Conservation (phyloP, 2,888 invertebrate species). For the Diplolepis rosae region DNA sequence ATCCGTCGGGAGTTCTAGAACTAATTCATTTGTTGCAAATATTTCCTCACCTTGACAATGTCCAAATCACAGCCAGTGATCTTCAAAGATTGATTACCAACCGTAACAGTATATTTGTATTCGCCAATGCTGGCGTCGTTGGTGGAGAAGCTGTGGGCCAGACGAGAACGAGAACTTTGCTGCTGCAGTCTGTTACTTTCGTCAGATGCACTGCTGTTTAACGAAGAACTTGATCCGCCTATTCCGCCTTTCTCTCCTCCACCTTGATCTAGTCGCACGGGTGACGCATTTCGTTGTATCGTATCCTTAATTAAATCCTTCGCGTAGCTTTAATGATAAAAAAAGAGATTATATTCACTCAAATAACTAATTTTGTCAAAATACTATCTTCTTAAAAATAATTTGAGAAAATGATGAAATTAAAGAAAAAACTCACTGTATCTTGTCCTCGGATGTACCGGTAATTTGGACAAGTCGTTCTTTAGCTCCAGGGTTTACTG, state of each 20-base stretch:
- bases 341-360: no score
- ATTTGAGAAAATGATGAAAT: no score
- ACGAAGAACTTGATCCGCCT: conserved; percentile 84
- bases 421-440: conserved; percentile 83
- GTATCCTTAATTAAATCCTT: conserved; percentile 96
- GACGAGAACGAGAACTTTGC: conserved; percentile 76
- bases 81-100: conserved; percentile 88
- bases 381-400: no score
- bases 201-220: conserved; percentile 85
- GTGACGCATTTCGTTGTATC: conserved; percentile 95
- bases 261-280: conserved; percentile 82
- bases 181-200: conserved; percentile 75
- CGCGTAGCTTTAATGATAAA: conserved; percentile 80
- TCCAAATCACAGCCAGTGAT: conserved; percentile 90
- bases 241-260: conserved; percentile 76
- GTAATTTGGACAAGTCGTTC: conserved; percentile 97
- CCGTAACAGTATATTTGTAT: conserved; percentile 91
- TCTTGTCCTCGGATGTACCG: conserved; percentile 94
- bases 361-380: no score
- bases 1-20: no score
- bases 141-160: conserved; percentile 87
- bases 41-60: conserved; percentile 82
- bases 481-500: conserved; percentile 95
- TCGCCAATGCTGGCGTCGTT: conserved; percentile 90
- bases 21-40: conserved; percentile 23